Base-by-base conservation (phyloP, 2,113 vertebrate species). In the Catharus bicknelli region DNA sequence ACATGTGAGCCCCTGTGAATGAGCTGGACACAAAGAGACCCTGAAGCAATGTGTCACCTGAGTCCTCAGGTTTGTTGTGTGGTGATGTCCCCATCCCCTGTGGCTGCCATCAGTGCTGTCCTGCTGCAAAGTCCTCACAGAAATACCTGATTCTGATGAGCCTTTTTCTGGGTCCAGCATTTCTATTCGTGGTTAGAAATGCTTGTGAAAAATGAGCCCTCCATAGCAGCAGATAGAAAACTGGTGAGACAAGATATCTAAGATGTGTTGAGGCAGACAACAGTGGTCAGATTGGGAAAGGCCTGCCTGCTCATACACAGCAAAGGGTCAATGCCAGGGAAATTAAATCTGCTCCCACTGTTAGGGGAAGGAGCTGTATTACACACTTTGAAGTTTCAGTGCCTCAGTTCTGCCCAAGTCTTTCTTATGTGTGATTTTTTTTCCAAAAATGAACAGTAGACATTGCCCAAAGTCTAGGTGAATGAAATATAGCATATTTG, bases 1-100 rank as follows among this genome's bases (percentile, higher is more conserved):
- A 45, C 2, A 2, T 0, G 1, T 2, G 4, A 78, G 47, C 40
- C n/a, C 16, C 30, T 86, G 18, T 8, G 9, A 38, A 36, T 2
- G 30, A 77, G 29, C n/a, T 32, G 70, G 64, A 17, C n/a, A 34
- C 9, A 53, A n/a, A 73, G 54, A n/a, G 8, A 40, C 8, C 27
- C 32, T 18, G 43, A 50, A 36, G 21, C 57, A 19, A 18, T 10
- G 40, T 23, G 59, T 59, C 22, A 8, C 32, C 8, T 15, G 38
- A 66, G 47, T 32, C 16, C 2, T 1, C 2, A 5, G 50, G 21
- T 47, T 42, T 57, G 38, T 38, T 11, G 3, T 13, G 11, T 2
- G 10, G 17, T 6, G 21, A 19, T 2, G 2, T 47, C 34, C 18
- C 36, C 32, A 14, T 58, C 21, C 21, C 72, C 54, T 0, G 3